Evolutionary conservation across 2,888 invertebrate genomes (phyloP).

Genomic region (Hesperia comma): DNA sequence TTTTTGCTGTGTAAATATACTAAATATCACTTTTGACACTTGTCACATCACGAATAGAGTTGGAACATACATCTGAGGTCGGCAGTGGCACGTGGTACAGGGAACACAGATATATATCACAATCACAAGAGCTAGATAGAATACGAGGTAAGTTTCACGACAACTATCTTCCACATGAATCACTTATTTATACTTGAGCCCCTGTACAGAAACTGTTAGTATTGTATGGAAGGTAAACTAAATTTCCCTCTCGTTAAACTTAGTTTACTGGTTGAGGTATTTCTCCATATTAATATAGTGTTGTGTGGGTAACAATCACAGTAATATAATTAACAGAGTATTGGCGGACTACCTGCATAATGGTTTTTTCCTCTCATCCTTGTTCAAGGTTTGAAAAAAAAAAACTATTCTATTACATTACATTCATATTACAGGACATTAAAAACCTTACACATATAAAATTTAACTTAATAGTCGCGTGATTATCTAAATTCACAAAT

Average conservation of each 20-base stretch:
- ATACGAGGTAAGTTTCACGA: constrained; percentile 74
- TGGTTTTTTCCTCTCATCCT: too few species aligned
- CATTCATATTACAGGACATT: too few species aligned
- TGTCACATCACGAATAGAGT: constrained; percentile 79
- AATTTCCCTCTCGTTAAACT: background rate
- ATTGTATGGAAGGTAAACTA: background rate
- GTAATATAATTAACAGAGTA: too few species aligned
- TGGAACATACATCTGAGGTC: constrained; percentile 82
- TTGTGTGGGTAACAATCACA: background rate
- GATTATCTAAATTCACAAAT: too few species aligned
- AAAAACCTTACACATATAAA: too few species aligned
- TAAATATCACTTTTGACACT: constrained; percentile 75
- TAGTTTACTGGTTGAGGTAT: background rate
- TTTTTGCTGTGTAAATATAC: constrained; percentile 82
- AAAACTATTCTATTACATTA: too few species aligned
- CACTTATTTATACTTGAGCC: constrained; percentile 1
- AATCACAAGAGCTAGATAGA: constrained; percentile 85
- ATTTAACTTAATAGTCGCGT: too few species aligned
- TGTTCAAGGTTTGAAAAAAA: too few species aligned
- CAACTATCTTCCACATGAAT: background rate
- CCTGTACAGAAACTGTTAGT: constrained; percentile 9
- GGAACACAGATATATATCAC: constrained; percentile 86
- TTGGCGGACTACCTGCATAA: too few species aligned
- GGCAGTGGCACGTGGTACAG: constrained; percentile 86
- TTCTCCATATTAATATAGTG: background rate